Percentiles rank a stretch among this genome's conserved stretches.
Evolutionary conservation across 1,140 invertebrate genomes (phyloP).

Genomic region (Zaprionus tsacasi): DNA sequence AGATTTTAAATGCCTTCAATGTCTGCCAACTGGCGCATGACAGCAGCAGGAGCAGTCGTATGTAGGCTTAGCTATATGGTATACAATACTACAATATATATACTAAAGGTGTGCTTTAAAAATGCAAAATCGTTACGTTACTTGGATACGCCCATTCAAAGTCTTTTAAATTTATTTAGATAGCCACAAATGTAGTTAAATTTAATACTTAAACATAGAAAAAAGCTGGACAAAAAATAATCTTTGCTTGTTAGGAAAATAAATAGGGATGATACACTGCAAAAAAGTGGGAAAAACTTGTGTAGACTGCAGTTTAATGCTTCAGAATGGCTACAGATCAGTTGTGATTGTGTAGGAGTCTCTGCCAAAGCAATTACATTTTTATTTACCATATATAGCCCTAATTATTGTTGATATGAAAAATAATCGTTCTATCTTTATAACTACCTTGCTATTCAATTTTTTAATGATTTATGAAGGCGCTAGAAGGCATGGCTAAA

Average conservation of each 20-base stretch:
- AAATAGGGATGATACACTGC: not conserved
- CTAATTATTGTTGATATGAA: too few relatives aligned
- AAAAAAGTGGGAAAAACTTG: not conserved
- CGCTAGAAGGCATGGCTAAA: too few relatives aligned
- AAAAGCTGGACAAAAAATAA: not conserved
- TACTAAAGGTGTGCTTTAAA: slow-evolving; percentile 19
- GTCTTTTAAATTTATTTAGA: slow-evolving; percentile 1
- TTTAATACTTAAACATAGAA: not conserved
- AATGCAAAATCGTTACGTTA: not conserved
- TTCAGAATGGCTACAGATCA: too few relatives aligned
- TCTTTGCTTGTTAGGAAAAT: not conserved
- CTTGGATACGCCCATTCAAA: not conserved
- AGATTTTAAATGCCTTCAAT: slow-evolving; percentile 50
- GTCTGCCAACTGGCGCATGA: slow-evolving; percentile 9
- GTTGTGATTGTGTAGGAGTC: too few relatives aligned
- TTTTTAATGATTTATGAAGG: too few relatives aligned
- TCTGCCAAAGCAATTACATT: too few relatives aligned
- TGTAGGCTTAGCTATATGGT: not conserved
- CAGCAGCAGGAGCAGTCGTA: slow-evolving; percentile 17
- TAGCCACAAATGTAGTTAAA: not conserved
- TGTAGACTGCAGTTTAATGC: not conserved
- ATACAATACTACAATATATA: not conserved
- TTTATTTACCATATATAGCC: too few relatives aligned
- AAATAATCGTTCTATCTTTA: too few relatives aligned
- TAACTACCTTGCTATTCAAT: too few relatives aligned